phyloP scores from a whole-genome alignment of 2,888 invertebrate species.

The Chrysomela aeneicollis region DNA sequence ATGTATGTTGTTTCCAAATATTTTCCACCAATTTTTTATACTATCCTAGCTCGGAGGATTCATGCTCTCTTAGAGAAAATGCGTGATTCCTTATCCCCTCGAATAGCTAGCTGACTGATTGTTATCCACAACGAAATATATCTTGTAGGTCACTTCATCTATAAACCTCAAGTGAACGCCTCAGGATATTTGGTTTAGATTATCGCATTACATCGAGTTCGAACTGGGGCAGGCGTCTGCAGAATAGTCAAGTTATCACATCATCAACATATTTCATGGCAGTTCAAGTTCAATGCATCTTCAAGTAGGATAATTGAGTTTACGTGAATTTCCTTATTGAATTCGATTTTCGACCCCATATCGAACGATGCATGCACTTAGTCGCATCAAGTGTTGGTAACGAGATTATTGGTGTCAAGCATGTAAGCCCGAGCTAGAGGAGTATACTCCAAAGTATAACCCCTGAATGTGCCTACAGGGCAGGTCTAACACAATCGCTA shows the following conservation, averaged over 20 bases:
- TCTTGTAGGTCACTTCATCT: too few relatives aligned
- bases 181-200: not conserved
- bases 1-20: too few relatives aligned
- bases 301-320: slow-evolving; percentile 30
- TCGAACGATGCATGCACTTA: slow-evolving; percentile 30
- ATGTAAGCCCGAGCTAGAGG: not conserved
- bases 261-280: slow-evolving; percentile 3
- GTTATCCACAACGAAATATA: too few relatives aligned
- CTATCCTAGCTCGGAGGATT: too few relatives aligned
- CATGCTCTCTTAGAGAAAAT: too few relatives aligned
- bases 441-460: not conserved
- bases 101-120: too few relatives aligned
- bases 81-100: too few relatives aligned
- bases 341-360: slow-evolving; percentile 32
- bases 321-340: slow-evolving; percentile 19
- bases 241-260: not conserved
- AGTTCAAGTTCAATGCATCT: slow-evolving; percentile 18
- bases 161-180: too few relatives aligned
- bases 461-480: not conserved
- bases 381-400: slow-evolving; percentile 27
- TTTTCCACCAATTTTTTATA: too few relatives aligned
- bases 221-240: not conserved
- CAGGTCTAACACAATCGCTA: not conserved
- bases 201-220: not conserved
- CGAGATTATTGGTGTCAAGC: slow-evolving; percentile 25